Percentiles rank a stretch among this genome's conserved stretches.
Evolutionary conservation across 2,888 invertebrate species (phyloP).

Genomic region (Cremastobaeus sp.): DNA sequence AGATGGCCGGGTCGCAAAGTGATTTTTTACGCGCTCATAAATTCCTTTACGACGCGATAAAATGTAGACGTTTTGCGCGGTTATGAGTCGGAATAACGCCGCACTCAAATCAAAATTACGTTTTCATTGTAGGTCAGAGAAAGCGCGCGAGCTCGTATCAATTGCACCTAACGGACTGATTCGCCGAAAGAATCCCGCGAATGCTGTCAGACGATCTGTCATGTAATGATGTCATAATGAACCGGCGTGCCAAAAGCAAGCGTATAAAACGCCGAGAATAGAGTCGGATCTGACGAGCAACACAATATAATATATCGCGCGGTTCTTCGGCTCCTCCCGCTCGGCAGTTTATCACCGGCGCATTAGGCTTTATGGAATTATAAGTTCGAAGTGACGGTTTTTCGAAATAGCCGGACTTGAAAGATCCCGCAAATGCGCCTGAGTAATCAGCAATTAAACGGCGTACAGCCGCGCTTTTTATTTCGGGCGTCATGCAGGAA

Average conservation of each 20-base stretch:
- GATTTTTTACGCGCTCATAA: conserved; percentile 57
- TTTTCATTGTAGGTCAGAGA: conserved; percentile 2
- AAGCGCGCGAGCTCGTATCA: conserved; percentile 12
- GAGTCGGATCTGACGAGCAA: conserved; percentile 60
- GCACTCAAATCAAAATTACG: conserved; percentile 9
- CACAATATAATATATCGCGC: conserved; percentile 24
- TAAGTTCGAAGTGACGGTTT: too few relatives aligned
- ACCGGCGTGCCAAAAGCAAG: conserved; percentile 49
- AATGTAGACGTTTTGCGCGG: conserved; percentile 27
- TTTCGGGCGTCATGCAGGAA: conserved; percentile 53
- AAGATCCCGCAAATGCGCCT: too few relatives aligned
- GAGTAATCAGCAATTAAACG: conserved; percentile 47
- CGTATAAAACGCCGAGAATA: conserved; percentile 62
- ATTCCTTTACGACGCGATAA: conserved; percentile 52
- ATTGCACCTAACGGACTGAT: conserved; percentile 21
- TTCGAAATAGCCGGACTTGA: too few relatives aligned
- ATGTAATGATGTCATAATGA: conserved; percentile 48
- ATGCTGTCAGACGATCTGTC: conserved; percentile 51
- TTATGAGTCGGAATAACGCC: conserved; percentile 27
- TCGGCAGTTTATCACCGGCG: too few relatives aligned
- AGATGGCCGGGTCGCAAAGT: conserved; percentile 43
- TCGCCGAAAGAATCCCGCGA: conserved; percentile 14
- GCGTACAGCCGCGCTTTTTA: conserved; percentile 47
- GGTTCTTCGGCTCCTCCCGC: neutral
- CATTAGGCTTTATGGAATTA: too few relatives aligned